phyloP scores from a whole-genome alignment of 1,140 invertebrate genomes.

The Calliphora vicina region DNA sequence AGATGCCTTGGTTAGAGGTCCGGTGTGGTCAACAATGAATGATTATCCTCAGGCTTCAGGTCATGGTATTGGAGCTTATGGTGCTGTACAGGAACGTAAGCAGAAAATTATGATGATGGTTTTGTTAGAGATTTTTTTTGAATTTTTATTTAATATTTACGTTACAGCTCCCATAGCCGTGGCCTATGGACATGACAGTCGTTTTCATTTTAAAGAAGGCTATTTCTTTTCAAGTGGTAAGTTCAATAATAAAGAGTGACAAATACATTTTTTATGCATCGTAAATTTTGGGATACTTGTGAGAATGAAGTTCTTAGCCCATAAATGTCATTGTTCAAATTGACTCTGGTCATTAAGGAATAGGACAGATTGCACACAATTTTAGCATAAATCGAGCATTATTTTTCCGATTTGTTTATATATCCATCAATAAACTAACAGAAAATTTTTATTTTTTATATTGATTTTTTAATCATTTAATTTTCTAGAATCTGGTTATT shows the following conservation, averaged over 20 bases:
- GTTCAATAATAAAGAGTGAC: too few relatives aligned
- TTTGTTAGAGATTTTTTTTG: neutral
- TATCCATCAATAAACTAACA: too few relatives aligned
- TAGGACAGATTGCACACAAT: neutral
- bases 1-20: conserved; percentile 78
- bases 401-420: too few relatives aligned
- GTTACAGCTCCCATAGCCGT: conserved; percentile 76
- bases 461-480: neutral
- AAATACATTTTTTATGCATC: too few relatives aligned
- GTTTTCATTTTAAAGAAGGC: conserved; percentile 74
- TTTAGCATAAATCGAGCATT: too few relatives aligned
- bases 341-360: too few relatives aligned
- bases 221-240: conserved; percentile 87
- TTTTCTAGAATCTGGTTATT: conserved; percentile 78
- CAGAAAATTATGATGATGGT: conserved; percentile 12
- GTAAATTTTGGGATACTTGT: too few relatives aligned
- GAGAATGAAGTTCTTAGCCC: too few relatives aligned
- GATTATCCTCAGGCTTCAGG: conserved; percentile 90
- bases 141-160: neutral
- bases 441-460: too few relatives aligned
- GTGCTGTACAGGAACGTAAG: conserved; percentile 65
- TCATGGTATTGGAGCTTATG: conserved; percentile 88
- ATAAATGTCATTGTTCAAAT: too few relatives aligned
- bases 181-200: conserved; percentile 67
- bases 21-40: conserved; percentile 81